Base-by-base conservation (phyloP, 2,797 vertebrate species). In the Thamnophis elegans region DNA sequence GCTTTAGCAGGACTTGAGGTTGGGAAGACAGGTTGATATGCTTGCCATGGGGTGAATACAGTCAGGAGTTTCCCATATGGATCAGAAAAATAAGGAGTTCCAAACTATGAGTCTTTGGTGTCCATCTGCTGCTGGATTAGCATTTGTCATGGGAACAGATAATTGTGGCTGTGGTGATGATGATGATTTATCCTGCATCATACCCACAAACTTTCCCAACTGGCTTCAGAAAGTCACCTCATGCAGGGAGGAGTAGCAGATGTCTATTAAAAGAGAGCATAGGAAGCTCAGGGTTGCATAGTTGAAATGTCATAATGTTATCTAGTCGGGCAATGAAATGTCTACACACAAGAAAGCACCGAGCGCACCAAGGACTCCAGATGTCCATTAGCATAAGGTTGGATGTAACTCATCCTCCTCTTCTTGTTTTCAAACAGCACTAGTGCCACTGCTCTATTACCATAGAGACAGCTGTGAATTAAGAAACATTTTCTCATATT, bases 401-500 rank as follows among this genome's bases (percentile, higher is more conserved):
- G 42, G 78, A 47, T 82, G 10, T 82, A 82, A 54, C 18, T 8
- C 91, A 88, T 32, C 3, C 25, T 51, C 11, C 14, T 20, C 53
- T 68, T 13, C 36, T 73, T 73, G 53, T 73, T 20, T 58, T 82
- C 88, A 88, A 53, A 82, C 1, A 88, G 28, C 51, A 42, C 32
- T 73, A 20, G 36, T 18, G n/a, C 13, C 56, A 18, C 42, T 36
- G 28, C 18, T 58, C 51, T 26, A 25, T 20, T 51, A 82, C 53
- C 18, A 53, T 6, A 53, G 0, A 0, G 2, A n/a, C 85, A n/a
- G 22, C 25, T 54, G 59, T 0, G 1, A 91, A 42, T 0, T 36
- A 86, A 53, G 13, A 2, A 5, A 0, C 25, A 26, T 28, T 28
- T 86, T 68, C 53, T 2, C 0, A 1, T 20, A 7, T 0, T 0